Percentiles rank a stretch among this genome's conserved stretches.
phyloP scores from a whole-genome alignment of 1,140 invertebrate genomes.

The Drosophila parvula region DNA sequence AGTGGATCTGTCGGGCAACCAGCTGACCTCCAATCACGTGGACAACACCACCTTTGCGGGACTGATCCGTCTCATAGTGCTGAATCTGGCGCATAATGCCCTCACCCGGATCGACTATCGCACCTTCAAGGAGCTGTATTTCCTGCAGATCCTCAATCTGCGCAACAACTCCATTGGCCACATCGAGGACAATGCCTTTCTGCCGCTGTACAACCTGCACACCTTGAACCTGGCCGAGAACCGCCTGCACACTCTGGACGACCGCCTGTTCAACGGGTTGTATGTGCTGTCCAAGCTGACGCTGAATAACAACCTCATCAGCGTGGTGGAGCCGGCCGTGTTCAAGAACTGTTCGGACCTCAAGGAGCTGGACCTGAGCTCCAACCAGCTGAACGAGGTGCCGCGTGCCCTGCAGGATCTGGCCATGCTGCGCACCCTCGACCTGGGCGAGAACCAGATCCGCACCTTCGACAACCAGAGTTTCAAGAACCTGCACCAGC shows the following conservation, averaged over 20 bases:
- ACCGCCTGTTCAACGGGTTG: slow-evolving; percentile 92
- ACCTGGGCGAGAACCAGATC: slow-evolving; percentile 94
- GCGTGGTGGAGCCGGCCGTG: slow-evolving; percentile 91
- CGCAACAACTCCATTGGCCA: slow-evolving; percentile 94
- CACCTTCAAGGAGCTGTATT: slow-evolving; percentile 94
- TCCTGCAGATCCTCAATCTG: slow-evolving; percentile 93
- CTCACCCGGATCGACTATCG: slow-evolving; percentile 91
- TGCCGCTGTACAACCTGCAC: slow-evolving; percentile 93
- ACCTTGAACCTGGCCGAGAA: slow-evolving; percentile 94
- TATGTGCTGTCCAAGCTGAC: slow-evolving; percentile 93
- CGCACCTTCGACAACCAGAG: slow-evolving; percentile 91
- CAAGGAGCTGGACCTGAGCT: slow-evolving; percentile 95
- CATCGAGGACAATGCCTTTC: slow-evolving; percentile 94
- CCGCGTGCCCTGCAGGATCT: slow-evolving; percentile 93
- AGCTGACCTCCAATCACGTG: slow-evolving; percentile 91
- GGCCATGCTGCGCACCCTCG: slow-evolving; percentile 92
- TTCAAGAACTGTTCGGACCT: slow-evolving; percentile 95
- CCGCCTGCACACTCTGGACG: slow-evolving; percentile 91
- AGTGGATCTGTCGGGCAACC: slow-evolving; percentile 94
- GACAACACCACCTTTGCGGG: slow-evolving; percentile 93
- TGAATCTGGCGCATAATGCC: slow-evolving; percentile 93
- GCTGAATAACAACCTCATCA: slow-evolving; percentile 92
- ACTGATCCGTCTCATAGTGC: slow-evolving; percentile 91
- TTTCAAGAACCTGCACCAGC: slow-evolving; percentile 92
- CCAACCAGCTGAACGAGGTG: slow-evolving; percentile 91